Evolutionary conservation across 2,113 vertebrate species (phyloP).

Genomic region (Apistogramma diplotaenia): DNA sequence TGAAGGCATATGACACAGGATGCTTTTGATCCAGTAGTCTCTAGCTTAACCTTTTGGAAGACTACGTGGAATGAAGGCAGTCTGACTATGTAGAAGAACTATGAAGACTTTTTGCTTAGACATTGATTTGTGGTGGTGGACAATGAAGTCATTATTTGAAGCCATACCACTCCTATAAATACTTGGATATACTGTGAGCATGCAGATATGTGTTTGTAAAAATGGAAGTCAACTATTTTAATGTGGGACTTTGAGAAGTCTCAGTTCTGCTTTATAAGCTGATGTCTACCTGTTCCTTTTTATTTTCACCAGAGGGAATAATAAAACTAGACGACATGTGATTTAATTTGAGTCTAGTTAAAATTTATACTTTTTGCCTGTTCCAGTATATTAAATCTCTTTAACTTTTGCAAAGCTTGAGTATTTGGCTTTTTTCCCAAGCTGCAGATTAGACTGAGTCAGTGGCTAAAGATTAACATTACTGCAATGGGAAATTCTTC

Average conservation of each 20-base stretch:
- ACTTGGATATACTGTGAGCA: not conserved
- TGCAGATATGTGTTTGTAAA: not conserved
- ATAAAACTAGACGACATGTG: not conserved
- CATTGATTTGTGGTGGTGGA: not conserved
- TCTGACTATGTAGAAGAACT: not conserved
- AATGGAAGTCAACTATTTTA: conserved; percentile 16
- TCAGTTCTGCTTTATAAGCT: conserved; percentile 29
- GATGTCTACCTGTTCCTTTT: not conserved
- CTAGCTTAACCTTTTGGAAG: not conserved
- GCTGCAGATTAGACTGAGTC: conserved; percentile 52
- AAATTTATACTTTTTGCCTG: not conserved
- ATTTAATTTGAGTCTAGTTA: not conserved
- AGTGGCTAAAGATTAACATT: conserved; percentile 55
- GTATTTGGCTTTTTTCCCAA: conserved; percentile 38
- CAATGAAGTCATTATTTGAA: not conserved
- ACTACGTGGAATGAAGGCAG: not conserved
- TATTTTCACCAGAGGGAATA: not conserved
- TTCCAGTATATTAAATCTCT: not conserved
- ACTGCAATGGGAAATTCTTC: conserved; percentile 50
- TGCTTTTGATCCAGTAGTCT: not conserved
- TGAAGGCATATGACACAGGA: not conserved
- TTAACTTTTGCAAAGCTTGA: conserved; percentile 22
- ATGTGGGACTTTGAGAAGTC: conserved; percentile 13
- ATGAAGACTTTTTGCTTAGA: not conserved
- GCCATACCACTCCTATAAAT: not conserved